These are phyloP conservation scores for Phalanger gymnotis DNA, from an alignment of 2,797 vertebrate species.

Conservation along the genomic window DNA sequence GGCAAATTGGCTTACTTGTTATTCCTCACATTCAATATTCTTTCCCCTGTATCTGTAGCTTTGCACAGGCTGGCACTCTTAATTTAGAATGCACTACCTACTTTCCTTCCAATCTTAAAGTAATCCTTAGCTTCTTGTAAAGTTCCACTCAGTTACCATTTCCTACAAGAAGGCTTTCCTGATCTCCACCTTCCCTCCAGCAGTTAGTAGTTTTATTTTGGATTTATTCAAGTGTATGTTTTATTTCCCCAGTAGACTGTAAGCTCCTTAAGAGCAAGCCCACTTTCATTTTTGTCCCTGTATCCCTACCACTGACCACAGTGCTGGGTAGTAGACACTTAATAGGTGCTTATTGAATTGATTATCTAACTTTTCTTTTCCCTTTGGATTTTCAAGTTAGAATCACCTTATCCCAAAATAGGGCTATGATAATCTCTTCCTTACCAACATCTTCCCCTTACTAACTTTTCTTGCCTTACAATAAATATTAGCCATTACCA, in stretches of 20 bases:
- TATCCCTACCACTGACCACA: background rate
- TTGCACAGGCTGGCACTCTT: background rate
- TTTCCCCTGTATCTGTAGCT: background rate
- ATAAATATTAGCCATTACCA: background rate
- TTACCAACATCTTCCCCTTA: background rate
- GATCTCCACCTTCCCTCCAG: background rate
- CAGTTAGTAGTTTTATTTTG: background rate
- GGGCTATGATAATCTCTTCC: background rate
- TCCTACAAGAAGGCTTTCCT: background rate
- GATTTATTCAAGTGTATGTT: background rate
- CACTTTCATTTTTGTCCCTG: background rate
- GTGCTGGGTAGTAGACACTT: background rate
- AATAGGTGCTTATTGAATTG: background rate
- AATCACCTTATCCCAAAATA: background rate
- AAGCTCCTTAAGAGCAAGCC: background rate
- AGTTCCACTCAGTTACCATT: background rate
- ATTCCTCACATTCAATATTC: background rate
- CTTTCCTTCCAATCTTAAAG: background rate
- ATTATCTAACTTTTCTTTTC: background rate
- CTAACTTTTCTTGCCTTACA: background rate
- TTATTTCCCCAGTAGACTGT: background rate
- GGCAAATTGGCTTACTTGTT: background rate
- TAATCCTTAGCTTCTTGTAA: background rate
- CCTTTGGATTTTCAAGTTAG: background rate
- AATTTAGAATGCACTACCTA: background rate